phyloP scores from a whole-genome alignment of 1,140 invertebrate genomes.

The Phymorhynchus buccinoides region DNA sequence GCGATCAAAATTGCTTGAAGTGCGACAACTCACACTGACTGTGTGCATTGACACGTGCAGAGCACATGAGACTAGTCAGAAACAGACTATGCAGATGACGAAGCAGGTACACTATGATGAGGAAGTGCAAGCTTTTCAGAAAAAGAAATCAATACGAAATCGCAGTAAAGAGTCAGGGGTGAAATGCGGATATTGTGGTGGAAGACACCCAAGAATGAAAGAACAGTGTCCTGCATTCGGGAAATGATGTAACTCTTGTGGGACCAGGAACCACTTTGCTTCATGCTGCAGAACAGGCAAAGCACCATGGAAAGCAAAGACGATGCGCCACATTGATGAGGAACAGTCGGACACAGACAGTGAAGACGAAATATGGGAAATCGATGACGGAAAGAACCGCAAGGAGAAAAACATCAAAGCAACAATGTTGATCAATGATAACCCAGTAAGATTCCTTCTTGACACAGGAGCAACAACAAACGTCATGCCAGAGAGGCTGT shows the following conservation, averaged over 20 bases:
- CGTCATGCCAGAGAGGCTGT: no score
- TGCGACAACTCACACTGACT: neutral
- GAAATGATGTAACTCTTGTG: neutral
- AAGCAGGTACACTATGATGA: neutral
- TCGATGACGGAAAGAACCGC: neutral
- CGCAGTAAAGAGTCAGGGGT: neutral
- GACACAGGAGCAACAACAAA: no score
- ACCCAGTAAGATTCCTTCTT: no score
- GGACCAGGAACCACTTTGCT: neutral
- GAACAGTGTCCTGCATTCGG: neutral
- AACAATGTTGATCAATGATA: no score
- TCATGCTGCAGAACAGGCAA: no score
- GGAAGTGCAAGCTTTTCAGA: neutral
- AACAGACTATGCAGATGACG: neutral
- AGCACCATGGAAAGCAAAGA: no score
- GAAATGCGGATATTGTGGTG: neutral
- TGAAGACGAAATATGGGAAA: slow-evolving; percentile 14
- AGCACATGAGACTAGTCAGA: neutral
- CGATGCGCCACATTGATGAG: no score
- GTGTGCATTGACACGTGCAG: neutral
- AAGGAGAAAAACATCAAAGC: neutral
- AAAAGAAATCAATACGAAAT: neutral
- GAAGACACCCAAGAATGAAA: neutral
- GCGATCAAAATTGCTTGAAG: neutral
- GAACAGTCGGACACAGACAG: neutral